phyloP scores from a whole-genome alignment of 2,888 invertebrate species.

The Drosophila leonis region DNA sequence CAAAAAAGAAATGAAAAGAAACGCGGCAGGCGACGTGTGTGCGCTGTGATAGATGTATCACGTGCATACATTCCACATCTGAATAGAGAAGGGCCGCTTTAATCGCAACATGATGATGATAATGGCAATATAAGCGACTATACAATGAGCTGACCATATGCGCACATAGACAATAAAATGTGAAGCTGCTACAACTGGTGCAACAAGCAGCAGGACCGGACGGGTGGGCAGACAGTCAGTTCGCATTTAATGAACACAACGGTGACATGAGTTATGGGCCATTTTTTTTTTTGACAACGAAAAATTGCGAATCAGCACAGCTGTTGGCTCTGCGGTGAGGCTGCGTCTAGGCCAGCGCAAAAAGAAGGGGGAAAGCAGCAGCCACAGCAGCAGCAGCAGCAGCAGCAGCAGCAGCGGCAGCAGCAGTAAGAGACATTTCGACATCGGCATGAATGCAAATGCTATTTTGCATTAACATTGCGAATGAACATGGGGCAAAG shows the following conservation, averaged over 20 bases:
- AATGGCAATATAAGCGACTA: conserved; percentile 73
- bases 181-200: conserved; percentile 33
- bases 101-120: conserved; percentile 73
- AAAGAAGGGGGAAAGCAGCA: not conserved
- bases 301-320: conserved; percentile 71
- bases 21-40: conserved; percentile 26
- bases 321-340: conserved; percentile 56
- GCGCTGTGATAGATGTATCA: conserved; percentile 66
- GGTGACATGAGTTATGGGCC: conserved; percentile 75
- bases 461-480: conserved; percentile 72
- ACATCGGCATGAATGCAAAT: conserved; percentile 68
- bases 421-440: conserved; percentile 24
- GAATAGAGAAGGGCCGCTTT: conserved; percentile 41
- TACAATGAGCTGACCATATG: conserved; percentile 75
- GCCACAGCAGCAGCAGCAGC: not conserved
- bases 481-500: conserved; percentile 46
- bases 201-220: conserved; percentile 13
- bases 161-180: conserved; percentile 71
- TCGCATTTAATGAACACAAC: conserved; percentile 73
- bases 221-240: conserved; percentile 47
- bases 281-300: conserved; percentile 63
- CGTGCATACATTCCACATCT: conserved; percentile 45
- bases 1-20: conserved; percentile 8
- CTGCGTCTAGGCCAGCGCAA: not conserved
- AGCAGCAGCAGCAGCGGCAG: not conserved